Percentiles rank a stretch among this genome's conserved stretches.
Conservation (phyloP, 2,797 vertebrate species). For the Bradypodion pumilum region DNA sequence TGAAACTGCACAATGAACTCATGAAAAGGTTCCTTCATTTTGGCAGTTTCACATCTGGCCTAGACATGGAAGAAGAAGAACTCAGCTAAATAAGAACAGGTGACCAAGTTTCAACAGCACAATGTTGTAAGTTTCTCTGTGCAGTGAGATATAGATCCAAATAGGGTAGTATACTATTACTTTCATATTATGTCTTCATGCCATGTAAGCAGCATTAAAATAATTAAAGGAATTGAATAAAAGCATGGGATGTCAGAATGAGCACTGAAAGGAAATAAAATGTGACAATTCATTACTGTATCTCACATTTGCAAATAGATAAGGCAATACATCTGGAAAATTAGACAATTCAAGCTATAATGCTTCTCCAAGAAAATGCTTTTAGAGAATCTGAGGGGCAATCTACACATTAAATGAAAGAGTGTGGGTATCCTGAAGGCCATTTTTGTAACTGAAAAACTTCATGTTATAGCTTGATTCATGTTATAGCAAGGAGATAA, state of each 20-base stretch:
- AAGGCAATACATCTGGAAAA: constrained; percentile 4
- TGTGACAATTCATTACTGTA: constrained; percentile 49
- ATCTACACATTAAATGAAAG: neutral
- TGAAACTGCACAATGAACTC: no score
- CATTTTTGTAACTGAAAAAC: neutral
- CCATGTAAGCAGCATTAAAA: constrained; percentile 58
- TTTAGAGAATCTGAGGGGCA: neutral
- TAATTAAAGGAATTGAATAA: constrained; percentile 31
- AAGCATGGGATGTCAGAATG: constrained; percentile 36
- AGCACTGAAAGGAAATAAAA: constrained; percentile 34
- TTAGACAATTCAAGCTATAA: neutral
- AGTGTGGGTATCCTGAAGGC: neutral
- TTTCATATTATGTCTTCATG: neutral
- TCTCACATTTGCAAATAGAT: constrained; percentile 43
- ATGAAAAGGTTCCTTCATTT: no score
- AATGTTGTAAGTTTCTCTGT: no score
- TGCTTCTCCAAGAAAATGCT: neutral
- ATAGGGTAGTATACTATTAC: no score
- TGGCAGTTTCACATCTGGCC: no score
- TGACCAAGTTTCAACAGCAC: no score
- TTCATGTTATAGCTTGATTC: neutral
- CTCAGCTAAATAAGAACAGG: no score
- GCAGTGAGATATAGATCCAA: no score
- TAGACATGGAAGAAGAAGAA: no score
- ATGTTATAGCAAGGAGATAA: neutral